Conservation (phyloP, 2,888 invertebrate species). For the Sminthurinus aureus region DNA sequence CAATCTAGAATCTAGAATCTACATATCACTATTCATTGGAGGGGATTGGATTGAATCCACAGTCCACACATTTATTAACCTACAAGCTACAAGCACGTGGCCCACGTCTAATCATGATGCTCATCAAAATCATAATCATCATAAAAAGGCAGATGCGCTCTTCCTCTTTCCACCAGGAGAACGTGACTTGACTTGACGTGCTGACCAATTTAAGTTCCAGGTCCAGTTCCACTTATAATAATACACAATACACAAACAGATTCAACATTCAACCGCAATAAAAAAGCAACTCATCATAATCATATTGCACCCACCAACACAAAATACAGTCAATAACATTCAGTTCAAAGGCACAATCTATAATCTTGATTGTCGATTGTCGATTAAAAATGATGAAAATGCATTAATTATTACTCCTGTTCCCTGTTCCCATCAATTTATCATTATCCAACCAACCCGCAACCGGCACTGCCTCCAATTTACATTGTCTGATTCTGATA, state of each 20-base stretch:
- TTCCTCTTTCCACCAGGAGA: background rate
- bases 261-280: slow-evolving; percentile 4
- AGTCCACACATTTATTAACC: background rate
- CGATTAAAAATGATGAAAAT: slow-evolving; percentile 52
- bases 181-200: background rate
- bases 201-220: slow-evolving; percentile 1
- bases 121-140: slow-evolving; percentile 23
- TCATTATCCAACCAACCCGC: background rate
- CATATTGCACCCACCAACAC: background rate
- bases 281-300: background rate
- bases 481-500: too few relatives aligned
- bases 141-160: slow-evolving; percentile 34
- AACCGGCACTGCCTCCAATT: too few relatives aligned
- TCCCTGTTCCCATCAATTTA: background rate
- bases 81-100: slow-evolving; percentile 15
- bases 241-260: background rate
- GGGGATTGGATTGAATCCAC: background rate
- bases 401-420: slow-evolving; percentile 45
- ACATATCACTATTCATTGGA: too few relatives aligned
- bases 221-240: background rate
- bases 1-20: background rate
- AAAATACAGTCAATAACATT: background rate
- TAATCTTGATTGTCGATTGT: slow-evolving; percentile 33
- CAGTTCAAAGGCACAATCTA: background rate
- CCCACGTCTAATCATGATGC: slow-evolving; percentile 27